Percentiles rank a stretch among this genome's conserved stretches.
Evolutionary conservation across 2,888 invertebrate species (phyloP).

Genomic region (Aelia acuminata): DNA sequence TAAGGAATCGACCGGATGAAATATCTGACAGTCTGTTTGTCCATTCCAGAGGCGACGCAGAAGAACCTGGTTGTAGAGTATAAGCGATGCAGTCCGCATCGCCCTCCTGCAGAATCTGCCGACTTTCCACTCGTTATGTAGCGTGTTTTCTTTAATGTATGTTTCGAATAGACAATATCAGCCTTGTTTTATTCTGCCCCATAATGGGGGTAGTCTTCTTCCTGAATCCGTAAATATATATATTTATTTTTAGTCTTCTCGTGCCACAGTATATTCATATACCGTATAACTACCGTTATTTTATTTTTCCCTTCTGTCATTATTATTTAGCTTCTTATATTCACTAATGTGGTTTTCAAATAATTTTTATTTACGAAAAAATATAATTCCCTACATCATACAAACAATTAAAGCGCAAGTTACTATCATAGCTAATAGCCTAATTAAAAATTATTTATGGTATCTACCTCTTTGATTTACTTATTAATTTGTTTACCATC

Average conservation of each 20-base stretch:
- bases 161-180: slow-evolving; percentile 33
- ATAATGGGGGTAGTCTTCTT: background rate
- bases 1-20: background rate
- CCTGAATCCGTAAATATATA: background rate
- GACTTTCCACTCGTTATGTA: slow-evolving; percentile 36
- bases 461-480: too few species aligned
- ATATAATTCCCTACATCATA: too few species aligned
- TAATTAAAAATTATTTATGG: too few species aligned
- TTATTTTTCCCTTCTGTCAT: too few species aligned
- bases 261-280: too few species aligned
- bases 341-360: too few species aligned
- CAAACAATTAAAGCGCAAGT: too few species aligned
- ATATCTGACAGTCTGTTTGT: slow-evolving; percentile 22
- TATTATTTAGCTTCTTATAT: too few species aligned
- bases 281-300: too few species aligned
- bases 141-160: slow-evolving; percentile 38
- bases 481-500: too few species aligned
- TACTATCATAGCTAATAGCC: too few species aligned
- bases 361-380: too few species aligned
- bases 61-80: background rate
- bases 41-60: background rate
- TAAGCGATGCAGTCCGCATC: slow-evolving; percentile 46
- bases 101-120: background rate
- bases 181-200: background rate
- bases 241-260: background rate